A percentile compares a stretch with the other conserved stretches of the same genome.
Evolutionary conservation across 2,797 vertebrate genomes (phyloP).

Genomic region (Miichthys miiuy): DNA sequence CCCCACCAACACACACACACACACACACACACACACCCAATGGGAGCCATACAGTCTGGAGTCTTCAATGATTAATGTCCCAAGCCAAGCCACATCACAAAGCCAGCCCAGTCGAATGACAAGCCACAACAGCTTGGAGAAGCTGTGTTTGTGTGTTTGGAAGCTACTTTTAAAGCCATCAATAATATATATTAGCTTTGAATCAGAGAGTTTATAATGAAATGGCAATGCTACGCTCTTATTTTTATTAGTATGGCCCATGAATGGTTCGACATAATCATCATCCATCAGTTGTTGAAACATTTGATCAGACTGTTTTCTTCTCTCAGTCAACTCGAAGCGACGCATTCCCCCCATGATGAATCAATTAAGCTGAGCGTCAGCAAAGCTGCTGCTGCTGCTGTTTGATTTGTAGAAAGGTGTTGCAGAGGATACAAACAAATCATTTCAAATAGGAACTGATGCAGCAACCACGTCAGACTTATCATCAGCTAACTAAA

Average conservation of each 20-base stretch:
- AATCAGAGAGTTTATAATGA: conserved; percentile 36
- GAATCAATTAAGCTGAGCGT: conserved; percentile 16
- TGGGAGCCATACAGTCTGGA: conserved; percentile 62
- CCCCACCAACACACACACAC: conserved; percentile 27
- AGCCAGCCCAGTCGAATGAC: conserved; percentile 68
- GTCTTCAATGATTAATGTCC: conserved; percentile 85
- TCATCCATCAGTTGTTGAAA: conserved; percentile 25
- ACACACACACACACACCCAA: conserved; percentile 44
- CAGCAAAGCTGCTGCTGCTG: conserved; percentile 7
- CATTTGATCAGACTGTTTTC: conserved; percentile 19
- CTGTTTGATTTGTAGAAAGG: conserved; percentile 8
- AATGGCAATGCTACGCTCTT: conserved; percentile 14
- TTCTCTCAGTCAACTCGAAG: conserved; percentile 17
- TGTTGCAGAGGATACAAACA: neutral
- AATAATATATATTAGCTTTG: conserved; percentile 47
- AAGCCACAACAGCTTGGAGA: conserved; percentile 65
- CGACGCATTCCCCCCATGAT: neutral
- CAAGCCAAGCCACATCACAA: conserved; percentile 83
- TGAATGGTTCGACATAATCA: neutral
- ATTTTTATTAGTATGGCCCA: conserved; percentile 1
- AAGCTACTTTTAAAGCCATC: conserved; percentile 25
- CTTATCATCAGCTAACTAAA: too few relatives aligned
- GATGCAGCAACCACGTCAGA: too few relatives aligned
- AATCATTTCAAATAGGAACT: too few relatives aligned
- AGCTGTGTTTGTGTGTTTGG: conserved; percentile 23